phyloP scores from a whole-genome alignment of 2,113 vertebrate genomes.

The Halcyon senegalensis region DNA sequence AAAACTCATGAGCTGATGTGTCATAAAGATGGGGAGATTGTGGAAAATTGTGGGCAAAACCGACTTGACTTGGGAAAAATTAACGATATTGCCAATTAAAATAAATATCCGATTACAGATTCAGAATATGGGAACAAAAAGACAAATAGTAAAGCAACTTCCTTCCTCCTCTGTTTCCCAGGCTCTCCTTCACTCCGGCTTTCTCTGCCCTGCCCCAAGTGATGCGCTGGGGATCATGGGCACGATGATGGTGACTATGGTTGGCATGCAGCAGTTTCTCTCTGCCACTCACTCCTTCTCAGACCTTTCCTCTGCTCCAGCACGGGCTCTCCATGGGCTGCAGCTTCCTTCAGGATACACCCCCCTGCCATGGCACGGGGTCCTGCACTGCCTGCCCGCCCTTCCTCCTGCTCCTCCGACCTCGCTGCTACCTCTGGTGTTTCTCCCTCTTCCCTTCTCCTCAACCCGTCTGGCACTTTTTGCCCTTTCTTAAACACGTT shows the following conservation, averaged over 20 bases:
- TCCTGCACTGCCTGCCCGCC: not conserved
- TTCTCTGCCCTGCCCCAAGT: not conserved
- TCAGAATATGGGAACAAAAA: not conserved
- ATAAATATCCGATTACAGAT: not conserved
- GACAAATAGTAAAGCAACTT: not conserved
- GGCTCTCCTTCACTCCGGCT: not conserved
- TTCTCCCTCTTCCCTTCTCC: not conserved
- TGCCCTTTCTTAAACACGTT: not conserved
- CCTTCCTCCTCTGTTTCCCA: not conserved
- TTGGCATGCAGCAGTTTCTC: not conserved
- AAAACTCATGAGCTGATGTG: not conserved
- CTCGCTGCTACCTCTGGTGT: not conserved
- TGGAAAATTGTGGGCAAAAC: rapidly evolving
- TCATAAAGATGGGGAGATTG: not conserved
- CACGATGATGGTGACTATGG: not conserved
- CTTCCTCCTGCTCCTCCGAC: not conserved
- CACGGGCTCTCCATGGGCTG: not conserved
- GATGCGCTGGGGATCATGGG: too few relatives aligned
- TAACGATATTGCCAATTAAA: not conserved
- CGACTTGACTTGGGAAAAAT: not conserved
- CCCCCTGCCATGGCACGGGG: too few relatives aligned
- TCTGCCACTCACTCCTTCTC: not conserved
- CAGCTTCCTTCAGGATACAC: not conserved
- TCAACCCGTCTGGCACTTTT: not conserved
- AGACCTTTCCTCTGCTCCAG: not conserved